Percentiles rank a stretch among this genome's conserved stretches.
Evolutionary conservation across 2,113 vertebrate species (phyloP).

Genomic region (Limnothrissa miodon): DNA sequence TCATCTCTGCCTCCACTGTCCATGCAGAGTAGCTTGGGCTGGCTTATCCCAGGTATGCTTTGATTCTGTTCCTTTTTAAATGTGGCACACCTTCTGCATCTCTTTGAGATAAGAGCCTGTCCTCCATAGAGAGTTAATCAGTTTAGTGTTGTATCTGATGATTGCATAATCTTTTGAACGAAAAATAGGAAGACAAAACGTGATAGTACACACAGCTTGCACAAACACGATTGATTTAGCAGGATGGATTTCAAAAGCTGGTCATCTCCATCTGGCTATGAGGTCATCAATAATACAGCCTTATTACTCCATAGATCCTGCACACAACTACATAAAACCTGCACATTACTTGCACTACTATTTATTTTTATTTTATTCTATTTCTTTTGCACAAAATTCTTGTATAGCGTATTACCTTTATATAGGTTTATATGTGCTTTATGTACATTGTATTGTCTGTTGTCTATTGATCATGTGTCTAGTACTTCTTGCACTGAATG

Average conservation of each 20-base stretch:
- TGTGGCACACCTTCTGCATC: conserved; percentile 19
- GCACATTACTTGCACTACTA: too few relatives aligned
- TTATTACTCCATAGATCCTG: too few relatives aligned
- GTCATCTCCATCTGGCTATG: too few relatives aligned
- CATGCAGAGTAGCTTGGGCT: background rate
- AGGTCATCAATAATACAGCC: too few relatives aligned
- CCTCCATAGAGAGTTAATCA: conserved; percentile 19
- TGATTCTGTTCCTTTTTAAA: background rate
- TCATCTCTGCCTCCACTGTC: background rate
- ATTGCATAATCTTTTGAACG: background rate
- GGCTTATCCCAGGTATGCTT: conserved; percentile 27
- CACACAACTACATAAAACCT: too few relatives aligned
- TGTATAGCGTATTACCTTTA: too few relatives aligned
- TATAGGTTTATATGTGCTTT: too few relatives aligned
- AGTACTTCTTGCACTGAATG: too few relatives aligned
- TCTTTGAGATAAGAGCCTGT: background rate
- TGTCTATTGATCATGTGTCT: too few relatives aligned
- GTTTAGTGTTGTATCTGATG: background rate
- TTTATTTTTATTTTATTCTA: too few relatives aligned
- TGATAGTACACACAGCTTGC: background rate
- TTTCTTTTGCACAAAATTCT: too few relatives aligned
- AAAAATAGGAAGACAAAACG: background rate
- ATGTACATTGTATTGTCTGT: too few relatives aligned
- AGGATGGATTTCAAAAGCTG: background rate
- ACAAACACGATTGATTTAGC: background rate